Evolutionary conservation across 1,140 invertebrate genomes (phyloP), one percentile per base, ranked within the genome.

Genomic region (Brachionus sp.): DNA sequence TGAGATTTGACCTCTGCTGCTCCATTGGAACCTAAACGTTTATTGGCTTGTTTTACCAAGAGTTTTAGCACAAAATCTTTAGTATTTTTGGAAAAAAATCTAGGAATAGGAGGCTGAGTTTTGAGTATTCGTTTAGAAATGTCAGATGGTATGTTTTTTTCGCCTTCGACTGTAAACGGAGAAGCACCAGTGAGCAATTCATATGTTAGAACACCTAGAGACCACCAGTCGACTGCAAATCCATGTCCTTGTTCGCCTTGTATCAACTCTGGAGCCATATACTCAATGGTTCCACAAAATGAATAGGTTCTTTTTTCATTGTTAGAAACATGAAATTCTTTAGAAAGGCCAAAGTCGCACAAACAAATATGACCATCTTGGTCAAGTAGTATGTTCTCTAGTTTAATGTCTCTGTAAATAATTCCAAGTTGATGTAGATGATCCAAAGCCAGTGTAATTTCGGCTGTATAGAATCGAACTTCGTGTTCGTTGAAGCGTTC

Each of bases 311-410:
- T 46, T 19, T 70, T 39, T 5, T 91, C 33, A 86, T 86, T 0
- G 91, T 92, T 42, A 97, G 95, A 42, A 95, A 95, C 13, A 16
- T 33, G 9, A 23, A 93, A 90, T 88, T 98, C 96, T 86, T 99
- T 99, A 94, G 96, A 98, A 97, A 87, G 90, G 77, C 97, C 97
- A 86, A 97, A 98, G 89, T 98, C 96, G 5, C 96, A 97, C 25
- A 98, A 91, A 89, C 98, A 99, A 84, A 99, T 97, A 88, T 99
- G 97, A 3, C 98, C 98, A 88, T 99, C 96, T 87, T 97, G 95
- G 89, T 99, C 97, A 46, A 99, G 90, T 68, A 99, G 89, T 1
- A 99, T 97, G 88, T 99, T 99, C 89, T 99, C 97, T 85, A 99
- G 89, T 89, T 99, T 99, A 86, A 99, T 91, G 91, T 99, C 97